A percentile compares a stretch with the other conserved stretches of the same genome.
Conservation (phyloP, 2,113 vertebrate genomes). For the Colius striatus region DNA sequence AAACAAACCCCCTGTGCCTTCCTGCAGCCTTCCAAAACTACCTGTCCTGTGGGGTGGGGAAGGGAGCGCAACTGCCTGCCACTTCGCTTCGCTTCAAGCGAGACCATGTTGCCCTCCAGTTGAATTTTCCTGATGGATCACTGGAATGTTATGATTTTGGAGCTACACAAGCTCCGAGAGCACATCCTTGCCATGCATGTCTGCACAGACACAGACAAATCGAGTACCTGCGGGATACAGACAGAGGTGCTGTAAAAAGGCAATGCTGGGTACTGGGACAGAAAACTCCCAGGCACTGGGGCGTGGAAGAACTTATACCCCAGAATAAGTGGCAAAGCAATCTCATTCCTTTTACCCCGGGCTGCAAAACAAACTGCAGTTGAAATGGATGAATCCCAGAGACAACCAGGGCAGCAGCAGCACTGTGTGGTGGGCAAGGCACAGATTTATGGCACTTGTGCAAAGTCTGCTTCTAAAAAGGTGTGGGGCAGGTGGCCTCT, state of each 20-base stretch:
- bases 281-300: conserved; percentile 9
- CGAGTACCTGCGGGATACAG: conserved; percentile 41
- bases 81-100: neutral
- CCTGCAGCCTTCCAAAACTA: neutral
- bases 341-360: conserved; percentile 46
- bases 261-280: conserved; percentile 21
- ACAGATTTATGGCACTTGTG: conserved; percentile 62
- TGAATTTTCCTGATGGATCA: neutral
- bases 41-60: neutral
- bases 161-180: neutral
- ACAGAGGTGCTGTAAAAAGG: conserved; percentile 38
- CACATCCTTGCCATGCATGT: conserved; percentile 58
- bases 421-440: conserved; percentile 39
- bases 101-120: neutral
- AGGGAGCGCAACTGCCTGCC: neutral
- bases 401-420: conserved; percentile 58
- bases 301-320: conserved; percentile 64
- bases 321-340: conserved; percentile 66
- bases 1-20: conserved; percentile 32
- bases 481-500: neutral
- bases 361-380: conserved; percentile 55
- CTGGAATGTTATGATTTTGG: neutral
- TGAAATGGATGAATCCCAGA: conserved; percentile 73
- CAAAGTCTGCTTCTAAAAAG: conserved; percentile 7
- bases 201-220: conserved; percentile 68